Conservation (phyloP, 2,888 invertebrate genomes). For the Eupithecia inturbata region DNA sequence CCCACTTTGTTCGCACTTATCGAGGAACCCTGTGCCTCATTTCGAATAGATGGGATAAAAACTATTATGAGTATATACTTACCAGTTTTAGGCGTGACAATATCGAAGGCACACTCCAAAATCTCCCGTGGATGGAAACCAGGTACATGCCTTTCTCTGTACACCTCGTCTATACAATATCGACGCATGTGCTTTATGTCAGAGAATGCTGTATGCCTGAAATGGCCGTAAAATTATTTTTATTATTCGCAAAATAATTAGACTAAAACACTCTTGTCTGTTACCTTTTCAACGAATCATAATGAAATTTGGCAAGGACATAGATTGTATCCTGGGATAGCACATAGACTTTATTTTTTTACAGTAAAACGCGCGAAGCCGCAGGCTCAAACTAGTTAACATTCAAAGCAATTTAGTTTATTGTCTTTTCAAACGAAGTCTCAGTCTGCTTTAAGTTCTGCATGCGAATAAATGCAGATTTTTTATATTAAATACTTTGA, state of each 20-base stretch:
- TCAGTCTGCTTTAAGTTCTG: neutral
- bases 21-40: no score
- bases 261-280: no score
- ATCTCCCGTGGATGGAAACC: constrained; percentile 95
- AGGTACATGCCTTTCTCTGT: constrained; percentile 89
- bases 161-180: constrained; percentile 94
- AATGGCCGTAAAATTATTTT: neutral
- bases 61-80: constrained; percentile 35
- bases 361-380: no score
- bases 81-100: constrained; percentile 90
- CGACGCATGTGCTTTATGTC: constrained; percentile 91
- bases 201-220: constrained; percentile 89
- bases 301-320: neutral
- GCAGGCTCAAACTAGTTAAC: no score
- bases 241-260: neutral
- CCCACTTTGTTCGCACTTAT: no score
- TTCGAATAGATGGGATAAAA: no score
- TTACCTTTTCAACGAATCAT: neutral
- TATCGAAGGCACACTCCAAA: constrained; percentile 96
- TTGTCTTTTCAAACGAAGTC: neutral
- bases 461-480: neutral
- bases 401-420: neutral
- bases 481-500: neutral
- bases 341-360: neutral
- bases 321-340: neutral